These are phyloP conservation scores for Xylophagus ater DNA, from an alignment of 2,888 invertebrate species.

Conservation along the genomic window DNA sequence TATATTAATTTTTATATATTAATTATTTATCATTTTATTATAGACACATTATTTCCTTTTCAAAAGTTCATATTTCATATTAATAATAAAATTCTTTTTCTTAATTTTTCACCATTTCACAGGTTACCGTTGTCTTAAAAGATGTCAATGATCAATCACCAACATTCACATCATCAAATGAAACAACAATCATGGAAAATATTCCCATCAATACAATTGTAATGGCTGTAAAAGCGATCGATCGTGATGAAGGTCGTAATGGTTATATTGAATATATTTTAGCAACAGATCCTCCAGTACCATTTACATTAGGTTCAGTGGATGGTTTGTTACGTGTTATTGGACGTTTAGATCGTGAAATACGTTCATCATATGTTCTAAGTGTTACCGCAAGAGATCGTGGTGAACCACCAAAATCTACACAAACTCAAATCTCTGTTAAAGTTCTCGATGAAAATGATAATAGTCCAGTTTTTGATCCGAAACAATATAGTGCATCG, in stretches of 20 bases:
- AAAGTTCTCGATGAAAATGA: slow-evolving; percentile 80
- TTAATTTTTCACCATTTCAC: no score
- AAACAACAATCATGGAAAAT: slow-evolving; percentile 73
- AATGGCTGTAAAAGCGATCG: slow-evolving; percentile 78
- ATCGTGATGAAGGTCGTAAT: slow-evolving; percentile 83
- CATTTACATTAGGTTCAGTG: slow-evolving; percentile 74
- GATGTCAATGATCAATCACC: slow-evolving; percentile 91
- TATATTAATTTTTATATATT: neutral
- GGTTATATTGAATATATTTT: slow-evolving; percentile 82
- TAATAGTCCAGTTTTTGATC: slow-evolving; percentile 80
- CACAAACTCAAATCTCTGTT: slow-evolving; percentile 57
- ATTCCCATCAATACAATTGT: slow-evolving; percentile 76
- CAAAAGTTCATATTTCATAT: no score
- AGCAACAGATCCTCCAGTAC: slow-evolving; percentile 51
- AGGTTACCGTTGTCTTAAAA: slow-evolving; percentile 78
- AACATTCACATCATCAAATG: slow-evolving; percentile 68
- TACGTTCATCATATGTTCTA: slow-evolving; percentile 61
- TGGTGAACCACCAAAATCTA: slow-evolving; percentile 68
- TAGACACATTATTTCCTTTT: no score
- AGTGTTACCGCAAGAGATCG: slow-evolving; percentile 76
- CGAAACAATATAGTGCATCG: slow-evolving; percentile 78
- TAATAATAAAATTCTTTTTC: slow-evolving; percentile 17
- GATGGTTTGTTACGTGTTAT: slow-evolving; percentile 79
- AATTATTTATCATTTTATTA: neutral
- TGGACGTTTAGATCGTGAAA: slow-evolving; percentile 77